phyloP scores from a whole-genome alignment of 2,113 vertebrate species.

The Elephantulus edwardii region DNA sequence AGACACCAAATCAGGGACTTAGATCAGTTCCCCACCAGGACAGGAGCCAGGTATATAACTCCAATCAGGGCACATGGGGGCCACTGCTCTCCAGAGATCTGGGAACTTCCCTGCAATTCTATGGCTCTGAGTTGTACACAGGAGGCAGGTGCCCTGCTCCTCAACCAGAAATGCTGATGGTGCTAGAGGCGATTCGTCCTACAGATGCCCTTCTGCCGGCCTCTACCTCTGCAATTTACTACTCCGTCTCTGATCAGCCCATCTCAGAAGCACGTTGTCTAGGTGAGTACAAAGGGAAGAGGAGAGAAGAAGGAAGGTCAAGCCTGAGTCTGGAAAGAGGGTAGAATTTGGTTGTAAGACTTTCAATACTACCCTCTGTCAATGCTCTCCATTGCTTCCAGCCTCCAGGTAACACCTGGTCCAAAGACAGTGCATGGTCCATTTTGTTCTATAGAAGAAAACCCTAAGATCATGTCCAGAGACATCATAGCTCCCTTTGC shows the following conservation, averaged over 20 bases:
- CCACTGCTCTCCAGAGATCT: not conserved
- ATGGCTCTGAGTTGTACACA: too few relatives aligned
- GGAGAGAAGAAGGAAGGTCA: not conserved
- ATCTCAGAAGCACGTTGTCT: not conserved
- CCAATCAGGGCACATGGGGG: not conserved
- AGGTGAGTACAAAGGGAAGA: constrained; percentile 28
- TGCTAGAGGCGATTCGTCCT: constrained; percentile 38
- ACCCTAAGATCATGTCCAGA: not conserved
- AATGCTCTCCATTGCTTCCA: not conserved
- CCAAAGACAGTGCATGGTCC: fast-evolving
- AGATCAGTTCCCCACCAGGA: constrained; percentile 33
- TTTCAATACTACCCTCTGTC: not conserved
- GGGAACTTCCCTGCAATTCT: not conserved
- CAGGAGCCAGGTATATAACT: constrained; percentile 30
- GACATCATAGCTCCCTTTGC: not conserved
- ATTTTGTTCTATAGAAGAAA: not conserved
- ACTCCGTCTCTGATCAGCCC: not conserved
- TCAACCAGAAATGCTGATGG: constrained; percentile 56
- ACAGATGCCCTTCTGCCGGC: not conserved
- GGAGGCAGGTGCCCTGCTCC: not conserved
- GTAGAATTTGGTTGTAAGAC: not conserved
- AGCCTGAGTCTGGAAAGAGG: not conserved
- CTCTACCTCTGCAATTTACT: constrained; percentile 6
- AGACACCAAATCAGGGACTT: not conserved
- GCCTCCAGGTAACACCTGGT: not conserved